Evolutionary conservation across 2,888 invertebrate genomes (phyloP).

Genomic region (Bimastos eiseni): DNA sequence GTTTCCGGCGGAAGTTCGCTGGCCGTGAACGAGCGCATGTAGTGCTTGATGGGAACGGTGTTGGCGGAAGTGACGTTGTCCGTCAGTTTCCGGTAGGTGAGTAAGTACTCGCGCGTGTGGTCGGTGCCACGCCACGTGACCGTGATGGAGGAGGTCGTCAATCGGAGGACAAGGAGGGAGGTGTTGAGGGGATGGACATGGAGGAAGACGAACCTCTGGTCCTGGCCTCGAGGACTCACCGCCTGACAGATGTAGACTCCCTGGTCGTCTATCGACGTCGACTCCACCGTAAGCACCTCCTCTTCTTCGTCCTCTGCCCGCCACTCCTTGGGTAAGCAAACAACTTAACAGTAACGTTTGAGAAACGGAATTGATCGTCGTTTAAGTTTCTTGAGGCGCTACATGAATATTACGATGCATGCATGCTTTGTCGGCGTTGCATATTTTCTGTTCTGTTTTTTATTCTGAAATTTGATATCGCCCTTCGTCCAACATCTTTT

Average conservation of each 20-base stretch:
- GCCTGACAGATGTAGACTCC: slow-evolving; percentile 43
- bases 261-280: slow-evolving; percentile 37
- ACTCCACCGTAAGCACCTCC: slow-evolving; percentile 40
- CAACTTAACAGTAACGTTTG: neutral
- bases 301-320: neutral
- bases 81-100: slow-evolving; percentile 37
- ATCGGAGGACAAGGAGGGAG: slow-evolving; percentile 40
- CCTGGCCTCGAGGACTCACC: slow-evolving; percentile 36
- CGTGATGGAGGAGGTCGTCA: slow-evolving; percentile 42
- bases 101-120: slow-evolving; percentile 41
- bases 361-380: neutral
- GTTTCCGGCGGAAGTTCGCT: slow-evolving; percentile 40
- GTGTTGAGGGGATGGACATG: slow-evolving; percentile 40
- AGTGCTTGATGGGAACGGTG: slow-evolving; percentile 39
- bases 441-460: too few relatives aligned
- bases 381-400: neutral
- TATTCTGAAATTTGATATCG: too few relatives aligned
- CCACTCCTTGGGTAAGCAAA: neutral
- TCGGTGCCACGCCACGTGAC: slow-evolving; percentile 43
- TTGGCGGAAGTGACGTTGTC: slow-evolving; percentile 15
- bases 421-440: too few relatives aligned
- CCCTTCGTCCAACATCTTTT: too few relatives aligned
- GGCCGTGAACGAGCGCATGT: slow-evolving; percentile 45
- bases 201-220: slow-evolving; percentile 31
- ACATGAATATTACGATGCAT: too few relatives aligned